Base-by-base conservation (phyloP, 2,888 invertebrate species). In the Coelogynopora nodosa region DNA sequence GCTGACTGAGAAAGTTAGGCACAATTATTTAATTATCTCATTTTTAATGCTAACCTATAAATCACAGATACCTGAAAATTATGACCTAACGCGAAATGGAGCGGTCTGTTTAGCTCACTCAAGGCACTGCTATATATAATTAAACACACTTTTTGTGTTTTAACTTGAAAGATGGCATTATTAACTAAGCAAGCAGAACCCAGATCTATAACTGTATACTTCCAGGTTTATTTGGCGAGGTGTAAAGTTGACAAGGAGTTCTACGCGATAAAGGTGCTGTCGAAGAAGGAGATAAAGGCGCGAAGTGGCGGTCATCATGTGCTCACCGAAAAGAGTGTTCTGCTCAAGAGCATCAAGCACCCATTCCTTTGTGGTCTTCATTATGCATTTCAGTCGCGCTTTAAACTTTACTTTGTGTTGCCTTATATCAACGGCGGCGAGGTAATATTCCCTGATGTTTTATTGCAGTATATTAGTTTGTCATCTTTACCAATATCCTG, bases 381-480 rank as follows among this genome's bases (percentile, higher is more conserved):
- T 5, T 74, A 74, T 23, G 23, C 74, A 2, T 74, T 74, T 26
- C 74, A 74, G 74, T 74, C 74, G 74, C 2, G 23, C 5, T 26
- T n/a, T 10, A 74, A 74, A 26, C 74, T 74, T 26, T 74, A 74
- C 23, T 74, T 74, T 23, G 74, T 74, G 10, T 26, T 74, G 5
- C 74, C 74, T 74, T 74, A 74, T 26, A 74, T 74, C 74, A 74
- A 23, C 23, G 74, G 74, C 5, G 74, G 74, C 74, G 74, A 74
- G 74, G 74, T 74, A 49, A 49, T n/a, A n/a, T n/a, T n/a, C n/a
- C n/a, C n/a, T n/a, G n/a, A n/a, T n/a, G n/a, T n/a, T n/a, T n/a
- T n/a, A n/a, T n/a, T n/a, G n/a, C n/a, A n/a, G n/a, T n/a, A n/a
- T n/a, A n/a, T n/a, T n/a, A n/a, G n/a, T n/a, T n/a, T n/a, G n/a